Conservation (phyloP, 2,888 invertebrate species). For the Amphipoea lucens region DNA sequence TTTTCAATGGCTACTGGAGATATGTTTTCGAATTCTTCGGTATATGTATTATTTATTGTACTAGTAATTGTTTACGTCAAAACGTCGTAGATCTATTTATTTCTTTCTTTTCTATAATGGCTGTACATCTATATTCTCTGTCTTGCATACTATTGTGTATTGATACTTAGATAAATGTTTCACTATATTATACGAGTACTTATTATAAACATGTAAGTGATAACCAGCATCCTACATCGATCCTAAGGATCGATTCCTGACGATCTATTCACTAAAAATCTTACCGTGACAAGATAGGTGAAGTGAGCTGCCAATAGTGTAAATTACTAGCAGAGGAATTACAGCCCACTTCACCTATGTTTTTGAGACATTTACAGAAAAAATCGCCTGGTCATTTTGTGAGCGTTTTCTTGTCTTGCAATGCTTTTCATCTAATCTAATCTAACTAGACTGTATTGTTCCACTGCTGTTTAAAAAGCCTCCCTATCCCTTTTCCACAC, state of each 20-base stretch:
- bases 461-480: no score
- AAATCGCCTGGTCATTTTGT: neutral
- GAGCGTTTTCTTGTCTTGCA: neutral
- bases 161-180: neutral
- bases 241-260: no score
- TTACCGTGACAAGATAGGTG: neutral
- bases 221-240: neutral
- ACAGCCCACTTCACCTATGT: no score
- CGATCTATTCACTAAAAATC: neutral
- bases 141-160: neutral
- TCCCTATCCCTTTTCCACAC: no score
- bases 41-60: neutral
- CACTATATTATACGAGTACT: neutral
- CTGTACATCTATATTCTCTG: neutral
- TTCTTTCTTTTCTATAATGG: neutral
- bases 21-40: conserved; percentile 7
- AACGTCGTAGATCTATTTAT: neutral
- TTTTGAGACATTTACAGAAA: neutral
- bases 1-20: neutral
- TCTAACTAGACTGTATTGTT: no score
- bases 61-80: neutral
- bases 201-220: neutral
- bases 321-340: neutral
- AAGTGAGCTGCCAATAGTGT: neutral
- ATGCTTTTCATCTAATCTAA: neutral